Evolutionary conservation across 1,140 invertebrate genomes (phyloP).

Genomic region (Triops longicaudatus): DNA sequence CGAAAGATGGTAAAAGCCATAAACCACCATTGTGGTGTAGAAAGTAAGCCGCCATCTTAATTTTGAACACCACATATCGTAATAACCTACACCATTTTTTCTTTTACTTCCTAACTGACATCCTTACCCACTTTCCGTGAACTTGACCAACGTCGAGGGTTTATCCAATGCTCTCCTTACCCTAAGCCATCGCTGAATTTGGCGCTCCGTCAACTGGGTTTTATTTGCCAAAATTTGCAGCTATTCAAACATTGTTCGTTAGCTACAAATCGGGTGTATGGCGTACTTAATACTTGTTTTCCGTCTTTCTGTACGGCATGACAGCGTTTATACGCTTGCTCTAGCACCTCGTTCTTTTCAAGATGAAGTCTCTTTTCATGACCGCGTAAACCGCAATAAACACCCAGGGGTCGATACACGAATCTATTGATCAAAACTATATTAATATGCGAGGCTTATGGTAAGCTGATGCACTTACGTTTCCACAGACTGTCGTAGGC

Average conservation of each 20-base stretch:
- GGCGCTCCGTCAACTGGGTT: not conserved
- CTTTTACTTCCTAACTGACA: not conserved
- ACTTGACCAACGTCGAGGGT: not conserved
- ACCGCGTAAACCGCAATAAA: not conserved
- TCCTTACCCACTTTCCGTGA: not conserved
- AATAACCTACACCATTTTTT: not conserved
- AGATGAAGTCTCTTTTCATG: not conserved
- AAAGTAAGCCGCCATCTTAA: conserved; percentile 77
- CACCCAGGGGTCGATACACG: not conserved
- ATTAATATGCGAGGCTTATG: not conserved
- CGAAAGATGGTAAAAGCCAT: conserved; percentile 74
- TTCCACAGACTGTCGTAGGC: not conserved
- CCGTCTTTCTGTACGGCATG: not conserved
- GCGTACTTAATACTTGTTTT: not conserved
- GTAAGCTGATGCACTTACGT: not conserved
- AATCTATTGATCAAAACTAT: not conserved
- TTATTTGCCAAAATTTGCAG: not conserved
- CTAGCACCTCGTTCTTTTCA: not conserved
- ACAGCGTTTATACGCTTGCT: not conserved
- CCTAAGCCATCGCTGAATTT: not conserved
- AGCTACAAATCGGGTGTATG: not conserved
- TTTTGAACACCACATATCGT: conserved; percentile 25
- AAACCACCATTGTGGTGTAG: conserved; percentile 72
- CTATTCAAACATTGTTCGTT: not conserved
- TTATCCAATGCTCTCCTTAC: not conserved